Evolutionary conservation across 2,797 vertebrate species (phyloP), one percentile per base, ranked within the genome.

Genomic region (Gymnothorax reevesii): DNA sequence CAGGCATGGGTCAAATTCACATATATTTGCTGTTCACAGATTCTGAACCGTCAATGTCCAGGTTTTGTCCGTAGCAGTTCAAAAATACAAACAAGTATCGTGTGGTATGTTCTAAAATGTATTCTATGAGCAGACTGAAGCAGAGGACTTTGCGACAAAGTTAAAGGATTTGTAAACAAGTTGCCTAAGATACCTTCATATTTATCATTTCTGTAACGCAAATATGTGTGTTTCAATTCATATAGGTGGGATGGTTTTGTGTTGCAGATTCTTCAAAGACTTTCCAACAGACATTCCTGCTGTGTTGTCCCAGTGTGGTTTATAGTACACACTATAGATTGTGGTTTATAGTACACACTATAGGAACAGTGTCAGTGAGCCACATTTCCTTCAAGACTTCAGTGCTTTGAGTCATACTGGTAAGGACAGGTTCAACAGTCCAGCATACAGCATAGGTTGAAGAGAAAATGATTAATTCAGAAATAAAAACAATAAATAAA

Each of bases 101-200:
- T 17, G 17, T 64, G 13, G 17, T 64, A 5, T 64, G 60, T 64
- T 64, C 60, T 64, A 15, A 64, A 20, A 64, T 64, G 60, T 13
- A 60, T 60, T 60, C 60, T 64, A 17, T 0, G 84, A 89, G 80
- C 90, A 92, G 86, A 89, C 91, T 89, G 89, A 91, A 5, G 88
- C 92, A 8, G 91, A 92, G 84, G 92, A 91, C 55, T 77, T 42
- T 89, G 94, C 94, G 85, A 86, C 91, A 0, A 89, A 94, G 57
- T 54, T 95, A 75, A 87, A 94, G 90, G 89, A 86, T 42, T 42
- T 2, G 33, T 42, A 42, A 42, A 42, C 33, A 42, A 42, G 33
- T 42, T 42, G 33, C 33, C 33, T 42, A 42, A 42, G 33, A 42
- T 42, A 42, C 33, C 33, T 42, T 42, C 33, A 2, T 42, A 42